phyloP scores from a whole-genome alignment of 2,888 invertebrate genomes.

The Labia minor region DNA sequence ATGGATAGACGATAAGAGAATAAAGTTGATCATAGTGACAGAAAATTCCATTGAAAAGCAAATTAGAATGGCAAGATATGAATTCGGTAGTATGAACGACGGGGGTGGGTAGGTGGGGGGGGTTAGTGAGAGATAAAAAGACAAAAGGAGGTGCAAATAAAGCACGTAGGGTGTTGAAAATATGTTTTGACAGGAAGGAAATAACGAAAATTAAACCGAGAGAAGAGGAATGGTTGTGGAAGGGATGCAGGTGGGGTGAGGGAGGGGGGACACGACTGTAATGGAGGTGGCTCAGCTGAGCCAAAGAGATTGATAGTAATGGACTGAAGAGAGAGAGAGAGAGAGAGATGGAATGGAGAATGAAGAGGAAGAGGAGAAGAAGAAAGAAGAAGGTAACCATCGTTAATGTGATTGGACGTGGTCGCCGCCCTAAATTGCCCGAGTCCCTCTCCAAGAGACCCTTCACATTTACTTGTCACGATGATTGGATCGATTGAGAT shows the following conservation, averaged over 20 bases:
- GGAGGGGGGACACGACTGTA: background rate
- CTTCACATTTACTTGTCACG: too few relatives aligned
- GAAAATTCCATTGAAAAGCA: background rate
- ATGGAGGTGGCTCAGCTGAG: background rate
- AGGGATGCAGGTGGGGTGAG: background rate
- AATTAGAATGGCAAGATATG: background rate
- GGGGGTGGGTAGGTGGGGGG: background rate
- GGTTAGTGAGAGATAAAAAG: constrained; percentile 8
- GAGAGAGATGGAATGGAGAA: background rate
- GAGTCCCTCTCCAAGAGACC: background rate
- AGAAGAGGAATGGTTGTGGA: background rate
- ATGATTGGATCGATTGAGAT: too few relatives aligned
- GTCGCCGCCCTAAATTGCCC: background rate
- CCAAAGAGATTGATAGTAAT: background rate
- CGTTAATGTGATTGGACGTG: background rate
- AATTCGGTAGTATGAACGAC: background rate
- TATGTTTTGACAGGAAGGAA: constrained; percentile 13
- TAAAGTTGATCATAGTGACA: background rate
- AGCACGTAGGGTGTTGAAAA: constrained; percentile 13
- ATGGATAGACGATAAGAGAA: background rate
- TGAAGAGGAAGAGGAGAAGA: too few relatives aligned
- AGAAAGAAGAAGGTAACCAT: background rate
- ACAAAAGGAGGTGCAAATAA: background rate
- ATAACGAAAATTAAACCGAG: constrained; percentile 13
- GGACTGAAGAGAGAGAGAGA: background rate